Base-by-base conservation (phyloP, 2,888 invertebrate species). In the Zeuzera pyrina region DNA sequence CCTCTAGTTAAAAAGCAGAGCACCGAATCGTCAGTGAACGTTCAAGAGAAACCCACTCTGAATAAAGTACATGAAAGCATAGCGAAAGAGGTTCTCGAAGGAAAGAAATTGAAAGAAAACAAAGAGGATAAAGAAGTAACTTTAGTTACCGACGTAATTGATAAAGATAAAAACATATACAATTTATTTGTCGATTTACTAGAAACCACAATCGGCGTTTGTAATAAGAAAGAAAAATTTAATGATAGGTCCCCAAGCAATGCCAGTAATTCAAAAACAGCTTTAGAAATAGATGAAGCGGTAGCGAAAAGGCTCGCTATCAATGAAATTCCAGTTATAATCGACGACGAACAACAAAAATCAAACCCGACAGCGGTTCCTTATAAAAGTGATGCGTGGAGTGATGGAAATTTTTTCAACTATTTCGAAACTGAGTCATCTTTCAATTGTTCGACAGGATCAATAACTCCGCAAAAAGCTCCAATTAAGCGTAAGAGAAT, bases 181-280 rank as follows among this genome's bases (percentile, higher is more conserved):
- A 66, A 68, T 29, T 63, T 76, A 29, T 73, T 74, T 28, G 63
- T 71, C 0, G 68, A 78, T 43, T 30, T 76, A 5, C 27, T 76
- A 2, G 61, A 74, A 40, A 62, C 62, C 1, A 66, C 70, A 0
- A 57, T 71, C 1, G 62, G 47, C 30, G 57, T 57, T 1, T 66
- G 61, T 27, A 60, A 68, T 13, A 47, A 56, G 0, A 50, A 58
- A 25, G 31, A 48, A 0, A 45, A 54, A 1, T 37, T 33, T 1
- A 24, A 32, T 2, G 38, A 37, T 1, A n/a, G 3, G n/a, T n/a
- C n/a, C n/a, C n/a, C n/a, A 1, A 38, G 11, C 6, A 29, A 36
- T 2, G 42, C 43, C 1, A 23, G 29, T 1, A 12, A 24, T 4
- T 57, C 60, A 0, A 60, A 63, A 32, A 34, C 49, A 0, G 40